Percentiles rank a stretch among this genome's conserved stretches.
These are phyloP conservation scores for Gymnoscopelus braueri DNA, from an alignment of 2,797 vertebrate genomes.

Conservation along the genomic window DNA sequence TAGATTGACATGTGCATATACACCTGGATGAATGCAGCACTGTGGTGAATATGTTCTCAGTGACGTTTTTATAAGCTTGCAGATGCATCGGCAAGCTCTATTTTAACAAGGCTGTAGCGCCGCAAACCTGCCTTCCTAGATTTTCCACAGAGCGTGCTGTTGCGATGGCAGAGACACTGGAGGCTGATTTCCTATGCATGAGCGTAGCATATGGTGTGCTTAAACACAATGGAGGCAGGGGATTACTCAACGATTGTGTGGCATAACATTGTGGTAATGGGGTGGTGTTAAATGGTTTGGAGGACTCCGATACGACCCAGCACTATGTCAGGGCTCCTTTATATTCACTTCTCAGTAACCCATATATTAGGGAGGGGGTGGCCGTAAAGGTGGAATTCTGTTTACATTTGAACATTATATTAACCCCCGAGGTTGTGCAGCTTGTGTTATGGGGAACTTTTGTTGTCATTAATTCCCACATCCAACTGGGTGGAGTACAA, in stretches of 20 bases:
- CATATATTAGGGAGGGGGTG: conserved; percentile 17
- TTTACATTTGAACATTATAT: conserved; percentile 14
- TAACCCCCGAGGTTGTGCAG: conserved; percentile 14
- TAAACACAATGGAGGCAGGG: conserved; percentile 50
- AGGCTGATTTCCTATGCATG: conserved; percentile 60
- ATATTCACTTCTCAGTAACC: neutral
- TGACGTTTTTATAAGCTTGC: conserved; percentile 73
- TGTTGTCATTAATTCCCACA: conserved; percentile 64
- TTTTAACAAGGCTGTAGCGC: conserved; percentile 74
- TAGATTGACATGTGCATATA: conserved; percentile 66
- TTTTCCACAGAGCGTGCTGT: conserved; percentile 40
- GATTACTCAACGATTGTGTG: conserved; percentile 59
- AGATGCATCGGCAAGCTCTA: conserved; percentile 71
- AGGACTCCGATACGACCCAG: conserved; percentile 4
- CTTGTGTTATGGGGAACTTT: conserved; percentile 43
- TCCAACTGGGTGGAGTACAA: conserved; percentile 51
- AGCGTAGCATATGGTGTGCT: conserved; percentile 62
- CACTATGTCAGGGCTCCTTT: neutral
- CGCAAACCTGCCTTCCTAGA: conserved; percentile 57
- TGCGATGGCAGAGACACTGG: conserved; percentile 32
- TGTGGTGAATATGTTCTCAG: conserved; percentile 72
- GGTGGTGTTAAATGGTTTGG: conserved; percentile 18
- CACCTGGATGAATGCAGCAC: conserved; percentile 75
- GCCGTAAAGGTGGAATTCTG: neutral
- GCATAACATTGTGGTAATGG: conserved; percentile 40